Percentiles rank a stretch among this genome's conserved stretches.
Conservation (phyloP, 2,797 vertebrate genomes). For the Bufotes viridis region DNA sequence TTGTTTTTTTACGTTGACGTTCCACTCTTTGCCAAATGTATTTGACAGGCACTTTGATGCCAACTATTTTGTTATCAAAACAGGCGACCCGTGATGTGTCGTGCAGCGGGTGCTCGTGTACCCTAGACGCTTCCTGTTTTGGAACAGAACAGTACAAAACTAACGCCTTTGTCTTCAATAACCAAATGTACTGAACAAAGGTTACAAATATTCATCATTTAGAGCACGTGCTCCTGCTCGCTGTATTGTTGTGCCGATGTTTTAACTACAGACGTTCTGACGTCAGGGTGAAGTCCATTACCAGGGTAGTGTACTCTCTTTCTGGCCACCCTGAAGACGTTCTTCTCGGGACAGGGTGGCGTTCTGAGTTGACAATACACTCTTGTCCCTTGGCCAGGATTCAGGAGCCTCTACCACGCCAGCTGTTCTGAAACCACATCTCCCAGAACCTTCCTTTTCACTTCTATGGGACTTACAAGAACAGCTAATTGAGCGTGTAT, state of each 20-base stretch:
- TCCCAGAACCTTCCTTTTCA: too few species aligned
- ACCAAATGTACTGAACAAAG: not conserved
- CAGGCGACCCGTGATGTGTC: not conserved
- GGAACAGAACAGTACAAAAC: conserved; percentile 3
- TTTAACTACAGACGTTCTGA: not conserved
- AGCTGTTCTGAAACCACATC: too few species aligned
- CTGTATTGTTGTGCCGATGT: not conserved
- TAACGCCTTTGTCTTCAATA: not conserved
- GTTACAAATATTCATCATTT: not conserved
- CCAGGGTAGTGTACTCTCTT: not conserved
- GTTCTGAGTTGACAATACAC: too few species aligned
- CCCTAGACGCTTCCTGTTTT: conserved; percentile 9
- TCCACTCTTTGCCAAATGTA: too few species aligned
- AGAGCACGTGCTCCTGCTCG: not conserved
- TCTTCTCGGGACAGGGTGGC: not conserved
- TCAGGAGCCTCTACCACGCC: too few species aligned
- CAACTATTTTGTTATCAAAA: not conserved
- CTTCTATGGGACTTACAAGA: too few species aligned
- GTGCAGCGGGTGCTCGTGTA: not conserved
- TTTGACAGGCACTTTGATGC: not conserved
- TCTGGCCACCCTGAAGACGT: not conserved
- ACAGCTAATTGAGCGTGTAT: too few species aligned
- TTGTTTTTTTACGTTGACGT: too few species aligned
- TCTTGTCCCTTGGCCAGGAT: too few species aligned
- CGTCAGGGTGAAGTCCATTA: not conserved